Evolutionary conservation across 2,797 vertebrate species (phyloP).

Genomic region (Mareca strepera): DNA sequence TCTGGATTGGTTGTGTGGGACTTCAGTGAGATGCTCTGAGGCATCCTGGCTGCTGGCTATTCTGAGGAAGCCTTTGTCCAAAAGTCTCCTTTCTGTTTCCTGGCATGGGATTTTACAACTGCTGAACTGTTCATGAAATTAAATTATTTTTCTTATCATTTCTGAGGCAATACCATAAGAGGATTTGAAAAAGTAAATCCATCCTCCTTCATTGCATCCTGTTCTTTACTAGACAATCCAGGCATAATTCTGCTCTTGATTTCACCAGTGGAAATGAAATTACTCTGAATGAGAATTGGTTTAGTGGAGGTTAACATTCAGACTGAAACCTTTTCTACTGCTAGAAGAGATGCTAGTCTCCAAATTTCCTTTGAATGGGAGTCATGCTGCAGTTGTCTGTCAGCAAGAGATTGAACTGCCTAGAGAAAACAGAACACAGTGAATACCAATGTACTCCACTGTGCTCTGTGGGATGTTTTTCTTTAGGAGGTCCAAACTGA

Average conservation of each 20-base stretch:
- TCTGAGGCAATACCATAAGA: constrained; percentile 36
- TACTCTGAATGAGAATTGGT: neutral
- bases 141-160: constrained; percentile 62
- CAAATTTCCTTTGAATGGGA: neutral
- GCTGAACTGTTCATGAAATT: constrained; percentile 41
- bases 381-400: neutral
- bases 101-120: neutral
- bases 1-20: neutral
- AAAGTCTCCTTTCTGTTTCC: neutral
- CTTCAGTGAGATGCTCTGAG: neutral
- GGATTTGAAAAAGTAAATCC: constrained; percentile 52
- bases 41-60: neutral
- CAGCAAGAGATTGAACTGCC: neutral
- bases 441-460: neutral
- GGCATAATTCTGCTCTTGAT: constrained; percentile 38
- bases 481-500: neutral
- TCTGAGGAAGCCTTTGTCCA: neutral
- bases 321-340: neutral
- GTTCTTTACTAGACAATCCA: constrained; percentile 13
- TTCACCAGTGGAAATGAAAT: constrained; percentile 37
- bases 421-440: neutral
- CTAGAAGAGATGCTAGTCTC: neutral
- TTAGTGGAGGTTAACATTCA: neutral
- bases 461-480: neutral
- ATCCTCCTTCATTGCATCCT: constrained; percentile 25